Evolutionary conservation across 2,888 invertebrate genomes (phyloP).

Genomic region (Digitonthophagus gazella): DNA sequence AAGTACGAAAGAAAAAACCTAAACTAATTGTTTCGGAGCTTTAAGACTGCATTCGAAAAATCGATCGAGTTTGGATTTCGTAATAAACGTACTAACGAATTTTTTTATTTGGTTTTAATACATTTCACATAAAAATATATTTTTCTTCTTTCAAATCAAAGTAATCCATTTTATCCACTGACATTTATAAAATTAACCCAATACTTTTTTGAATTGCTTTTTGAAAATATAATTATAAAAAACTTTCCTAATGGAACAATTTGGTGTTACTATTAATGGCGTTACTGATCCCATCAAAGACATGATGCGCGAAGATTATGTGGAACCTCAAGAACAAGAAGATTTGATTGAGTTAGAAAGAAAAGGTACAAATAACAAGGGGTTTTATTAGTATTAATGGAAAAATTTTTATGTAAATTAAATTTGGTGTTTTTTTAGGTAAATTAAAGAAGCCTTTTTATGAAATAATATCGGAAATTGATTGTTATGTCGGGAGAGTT

Average conservation of each 20-base stretch:
- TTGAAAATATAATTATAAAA: slow-evolving; percentile 17
- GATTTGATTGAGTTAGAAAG: slow-evolving; percentile 48
- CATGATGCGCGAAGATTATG: slow-evolving; percentile 51
- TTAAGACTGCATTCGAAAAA: background rate
- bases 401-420: slow-evolving; percentile 1
- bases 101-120: background rate
- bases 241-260: slow-evolving; percentile 54
- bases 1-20: background rate
- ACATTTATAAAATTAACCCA: too few relatives aligned
- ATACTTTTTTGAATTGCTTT: slow-evolving; percentile 15
- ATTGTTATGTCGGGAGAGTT: slow-evolving; percentile 54
- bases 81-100: background rate
- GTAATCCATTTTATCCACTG: background rate
- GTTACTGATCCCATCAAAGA: slow-evolving; percentile 56
- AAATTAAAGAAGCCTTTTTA: slow-evolving; percentile 21
- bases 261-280: slow-evolving; percentile 55
- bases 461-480: slow-evolving; percentile 45
- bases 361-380: slow-evolving; percentile 42
- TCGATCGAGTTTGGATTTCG: background rate
- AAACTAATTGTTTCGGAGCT: background rate
- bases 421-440: slow-evolving; percentile 12
- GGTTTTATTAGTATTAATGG: too few relatives aligned
- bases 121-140: too few relatives aligned
- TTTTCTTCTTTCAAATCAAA: background rate
- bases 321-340: slow-evolving; percentile 51